Base-by-base conservation (phyloP, 37 sponge, comb jelly and placozoan species). In the Corticium candelabrum region DNA sequence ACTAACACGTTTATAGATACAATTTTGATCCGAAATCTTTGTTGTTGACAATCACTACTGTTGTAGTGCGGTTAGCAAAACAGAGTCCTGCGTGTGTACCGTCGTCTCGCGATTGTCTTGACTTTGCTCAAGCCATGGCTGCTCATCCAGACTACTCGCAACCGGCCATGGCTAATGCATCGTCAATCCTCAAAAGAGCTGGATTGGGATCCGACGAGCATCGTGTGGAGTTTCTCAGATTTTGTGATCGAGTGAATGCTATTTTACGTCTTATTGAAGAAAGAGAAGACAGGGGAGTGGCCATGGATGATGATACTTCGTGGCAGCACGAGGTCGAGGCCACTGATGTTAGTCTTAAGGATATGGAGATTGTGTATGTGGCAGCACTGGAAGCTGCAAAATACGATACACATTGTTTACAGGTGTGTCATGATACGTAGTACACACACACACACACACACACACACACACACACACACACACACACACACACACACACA, bases 131-230 rank as follows among this genome's bases (percentile, higher is more conserved):
- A 2, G 80, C 81, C 32, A 27, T 91, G 32, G 86, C 81, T 21
- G 62, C 78, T 41, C 84, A 91, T 43, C 92, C 92, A 37, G 92
- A 91, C 73, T 91, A 74, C 75, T 77, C 79, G 34, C 31, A 35
- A 7, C 34, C 69, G 7, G 78, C 83, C 0, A 62, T 91, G 81
- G 34, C 1, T 3, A 82, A 87, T 29, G 85, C 84, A 29, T 57
- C 2, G 40, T 41, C 43, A 71, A 77, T 91, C 4, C 71, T 89
- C 38, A 41, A 76, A 40, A 80, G 68, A 35, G 74, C 71, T 21
- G 21, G n/a, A 37, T 62, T 76, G 77, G 32, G 37, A 30, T 75
- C 67, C 36, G 43, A 83, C 11, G 41, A 40, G 3, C 1, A 76
- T 1, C 40, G 39, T 0, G 31, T 27, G 0, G 67, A 80, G 31